Evolutionary conservation across 2,888 invertebrate genomes (phyloP).

Genomic region (Lepidochrysops patricia): DNA sequence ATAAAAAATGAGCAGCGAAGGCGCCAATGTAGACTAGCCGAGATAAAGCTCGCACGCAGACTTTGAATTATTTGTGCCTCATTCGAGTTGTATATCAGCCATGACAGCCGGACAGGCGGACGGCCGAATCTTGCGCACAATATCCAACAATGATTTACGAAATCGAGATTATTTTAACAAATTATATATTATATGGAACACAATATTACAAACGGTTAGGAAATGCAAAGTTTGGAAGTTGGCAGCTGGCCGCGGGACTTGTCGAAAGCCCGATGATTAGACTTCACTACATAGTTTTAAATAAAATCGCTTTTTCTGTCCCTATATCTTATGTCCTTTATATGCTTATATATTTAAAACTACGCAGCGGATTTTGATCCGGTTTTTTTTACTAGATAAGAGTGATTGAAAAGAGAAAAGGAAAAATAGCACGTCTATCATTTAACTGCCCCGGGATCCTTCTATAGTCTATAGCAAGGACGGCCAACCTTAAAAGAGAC

Average conservation of each 20-base stretch:
- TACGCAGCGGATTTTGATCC: too few species aligned
- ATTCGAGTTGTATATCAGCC: conserved; percentile 21
- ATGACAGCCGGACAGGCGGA: conserved; percentile 18
- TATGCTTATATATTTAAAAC: too few species aligned
- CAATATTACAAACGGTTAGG: conserved; percentile 3
- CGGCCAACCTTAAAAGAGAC: too few species aligned
- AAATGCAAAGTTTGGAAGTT: neutral
- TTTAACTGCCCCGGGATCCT: too few species aligned
- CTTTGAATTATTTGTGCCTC: conserved; percentile 23
- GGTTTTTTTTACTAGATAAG: too few species aligned
- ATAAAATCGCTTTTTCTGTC: too few species aligned
- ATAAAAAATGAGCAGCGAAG: conserved; percentile 12
- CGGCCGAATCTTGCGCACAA: conserved; percentile 20
- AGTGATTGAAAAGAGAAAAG: too few species aligned
- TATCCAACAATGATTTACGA: conserved; percentile 23
- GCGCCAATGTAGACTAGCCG: conserved; percentile 12
- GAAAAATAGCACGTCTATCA: too few species aligned
- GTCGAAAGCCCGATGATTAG: neutral
- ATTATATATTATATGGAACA: conserved; percentile 2
- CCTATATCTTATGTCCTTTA: too few species aligned
- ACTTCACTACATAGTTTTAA: too few species aligned
- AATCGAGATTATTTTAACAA: conserved; percentile 12
- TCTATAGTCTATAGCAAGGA: too few species aligned
- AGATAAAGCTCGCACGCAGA: conserved; percentile 9
- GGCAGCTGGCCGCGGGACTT: neutral